These are phyloP conservation scores for Drosophila guanche DNA, from an alignment of 1,140 invertebrate species.

Conservation along the genomic window DNA sequence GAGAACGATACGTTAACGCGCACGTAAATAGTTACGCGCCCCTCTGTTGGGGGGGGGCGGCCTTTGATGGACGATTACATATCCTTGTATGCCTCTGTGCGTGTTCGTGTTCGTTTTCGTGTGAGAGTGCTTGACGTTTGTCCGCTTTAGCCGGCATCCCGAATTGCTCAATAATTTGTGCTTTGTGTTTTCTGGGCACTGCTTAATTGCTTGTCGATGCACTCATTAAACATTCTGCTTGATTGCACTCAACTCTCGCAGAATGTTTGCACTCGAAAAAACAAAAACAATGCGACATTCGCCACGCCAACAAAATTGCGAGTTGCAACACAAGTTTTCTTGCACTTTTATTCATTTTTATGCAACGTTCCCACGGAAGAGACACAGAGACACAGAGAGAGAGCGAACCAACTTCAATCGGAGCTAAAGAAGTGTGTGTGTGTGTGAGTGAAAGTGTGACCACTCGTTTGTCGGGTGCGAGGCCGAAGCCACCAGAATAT, in stretches of 20 bases:
- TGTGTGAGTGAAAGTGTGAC: too few relatives aligned
- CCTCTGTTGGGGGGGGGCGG: background rate
- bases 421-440: slow-evolving; percentile 17
- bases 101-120: slow-evolving; percentile 1
- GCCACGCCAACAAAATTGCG: background rate
- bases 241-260: background rate
- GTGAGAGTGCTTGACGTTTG: slow-evolving; percentile 1
- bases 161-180: background rate
- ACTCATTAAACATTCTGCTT: background rate
- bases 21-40: too few relatives aligned
- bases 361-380: slow-evolving; percentile 43
- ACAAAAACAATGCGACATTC: slow-evolving; percentile 10
- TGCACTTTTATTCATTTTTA: slow-evolving; percentile 58
- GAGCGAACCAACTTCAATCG: slow-evolving; percentile 3
- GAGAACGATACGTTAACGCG: too few relatives aligned
- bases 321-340: too few relatives aligned
- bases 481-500: too few relatives aligned
- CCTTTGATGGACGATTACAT: background rate
- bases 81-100: too few relatives aligned
- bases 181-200: slow-evolving; percentile 9
- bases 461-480: too few relatives aligned
- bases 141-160: slow-evolving; percentile 29
- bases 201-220: slow-evolving; percentile 30
- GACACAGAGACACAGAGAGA: slow-evolving; percentile 5
- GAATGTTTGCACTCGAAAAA: slow-evolving; percentile 48